Conservation (phyloP, 2,797 vertebrate species). For the Margarornis squamiger region DNA sequence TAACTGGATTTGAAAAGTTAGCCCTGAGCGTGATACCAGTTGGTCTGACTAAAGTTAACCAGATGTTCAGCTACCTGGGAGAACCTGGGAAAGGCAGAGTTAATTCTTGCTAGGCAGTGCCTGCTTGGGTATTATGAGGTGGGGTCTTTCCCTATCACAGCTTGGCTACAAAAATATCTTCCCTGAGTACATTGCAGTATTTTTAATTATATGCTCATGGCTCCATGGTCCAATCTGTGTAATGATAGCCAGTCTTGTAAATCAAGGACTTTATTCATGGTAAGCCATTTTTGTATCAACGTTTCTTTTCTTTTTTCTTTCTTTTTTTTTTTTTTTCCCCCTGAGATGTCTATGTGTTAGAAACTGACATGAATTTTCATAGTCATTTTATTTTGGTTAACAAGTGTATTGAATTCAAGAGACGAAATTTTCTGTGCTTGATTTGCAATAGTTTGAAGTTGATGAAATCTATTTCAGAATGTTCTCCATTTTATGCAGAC, state of each 20-base stretch:
- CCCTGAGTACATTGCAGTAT: background rate
- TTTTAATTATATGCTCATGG: background rate
- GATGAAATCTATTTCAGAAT: slow-evolving; percentile 43
- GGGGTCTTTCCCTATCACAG: background rate
- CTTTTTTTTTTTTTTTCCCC: background rate
- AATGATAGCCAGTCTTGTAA: background rate
- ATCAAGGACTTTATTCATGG: slow-evolving; percentile 1
- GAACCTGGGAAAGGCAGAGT: background rate
- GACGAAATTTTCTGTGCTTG: slow-evolving; percentile 30
- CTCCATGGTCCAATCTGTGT: background rate
- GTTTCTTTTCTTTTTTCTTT: background rate
- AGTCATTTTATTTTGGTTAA: slow-evolving; percentile 54
- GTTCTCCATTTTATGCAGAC: slow-evolving; percentile 27
- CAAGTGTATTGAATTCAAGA: slow-evolving; percentile 38
- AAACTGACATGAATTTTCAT: slow-evolving; percentile 9
- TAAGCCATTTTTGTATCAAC: slow-evolving; percentile 39
- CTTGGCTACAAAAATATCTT: background rate
- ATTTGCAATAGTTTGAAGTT: slow-evolving; percentile 29
- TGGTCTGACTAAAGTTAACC: background rate
- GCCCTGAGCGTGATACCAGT: no score
- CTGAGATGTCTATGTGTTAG: background rate
- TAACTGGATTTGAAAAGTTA: background rate
- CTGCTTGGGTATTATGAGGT: background rate
- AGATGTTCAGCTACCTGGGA: background rate
- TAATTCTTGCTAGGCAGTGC: background rate